Base-by-base conservation (phyloP, 1,140 invertebrate genomes). In the Zeugodacus cucurbitae region DNA sequence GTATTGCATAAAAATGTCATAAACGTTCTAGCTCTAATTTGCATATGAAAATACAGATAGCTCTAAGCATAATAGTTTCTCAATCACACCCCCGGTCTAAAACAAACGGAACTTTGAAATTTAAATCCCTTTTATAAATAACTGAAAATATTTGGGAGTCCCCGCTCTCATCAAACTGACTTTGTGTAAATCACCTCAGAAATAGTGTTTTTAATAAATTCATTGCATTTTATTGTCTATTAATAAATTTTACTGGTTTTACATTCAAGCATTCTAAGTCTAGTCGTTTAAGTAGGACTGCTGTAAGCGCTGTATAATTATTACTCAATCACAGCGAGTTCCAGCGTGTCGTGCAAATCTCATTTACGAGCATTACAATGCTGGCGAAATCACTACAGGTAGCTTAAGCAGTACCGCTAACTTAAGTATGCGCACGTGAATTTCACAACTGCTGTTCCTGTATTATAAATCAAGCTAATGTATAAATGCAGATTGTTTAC, bases 251-350 rank as follows among this genome's bases (percentile, higher is more conserved):
- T 20, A n/a, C 70, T 22, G 70, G 70, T 78, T 78, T 41, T 41
- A n/a, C 17, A 44, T 78, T 17, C 29, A 62, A 62, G 10, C 0
- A 20, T 70, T 14, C n/a, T n/a, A n/a, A n/a, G n/a, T 32, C 64
- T 29, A 32, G 64, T 70, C 7, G 37, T 7, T 78, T 22, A 54
- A 54, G 64, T 70, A 7, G 22, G 70, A 17, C 20, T 20, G 70
- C n/a, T 62, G 20, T 78, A 78, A 44, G 4, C 22, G 70, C 37
- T 78, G 70, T 41, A 78, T 78, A 78, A 78, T 78, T 78, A n/a
- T 41, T 78, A 78, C 34, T 78, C 70, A 78, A 78, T 78, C 37
- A 78, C 8, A 37, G 11, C 70, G 37, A 34, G 32, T 41, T 41
- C 32, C 8, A 54, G 8, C 14, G 7, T 37, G 22, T 78, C 70